Evolutionary conservation across 2,797 vertebrate species (phyloP).

Genomic region (Phrynocephalus forsythii): DNA sequence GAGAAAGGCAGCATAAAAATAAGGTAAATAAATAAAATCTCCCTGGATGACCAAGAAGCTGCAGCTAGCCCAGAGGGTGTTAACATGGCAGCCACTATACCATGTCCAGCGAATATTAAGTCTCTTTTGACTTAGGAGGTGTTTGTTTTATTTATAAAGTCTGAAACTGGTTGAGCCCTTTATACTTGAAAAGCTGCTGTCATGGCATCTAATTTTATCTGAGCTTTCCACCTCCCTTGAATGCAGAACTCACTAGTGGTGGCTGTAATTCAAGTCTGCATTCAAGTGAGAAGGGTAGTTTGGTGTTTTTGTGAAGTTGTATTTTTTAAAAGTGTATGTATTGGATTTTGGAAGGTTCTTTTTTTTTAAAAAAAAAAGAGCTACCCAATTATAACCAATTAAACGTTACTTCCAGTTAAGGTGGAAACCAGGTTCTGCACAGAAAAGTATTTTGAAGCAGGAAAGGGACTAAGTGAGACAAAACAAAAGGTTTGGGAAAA

Average conservation of each 20-base stretch:
- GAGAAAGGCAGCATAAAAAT: too few species aligned
- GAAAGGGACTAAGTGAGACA: neutral
- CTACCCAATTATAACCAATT: neutral
- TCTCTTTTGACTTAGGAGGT: neutral
- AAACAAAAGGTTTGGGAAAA: slow-evolving; percentile 18
- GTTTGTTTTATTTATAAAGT: neutral
- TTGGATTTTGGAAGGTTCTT: too few species aligned
- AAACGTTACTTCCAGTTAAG: neutral
- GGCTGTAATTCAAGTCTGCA: neutral
- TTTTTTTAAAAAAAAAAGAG: neutral
- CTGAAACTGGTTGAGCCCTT: neutral
- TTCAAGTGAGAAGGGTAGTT: neutral
- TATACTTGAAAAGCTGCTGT: neutral
- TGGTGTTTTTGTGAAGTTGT: neutral
- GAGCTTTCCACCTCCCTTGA: neutral
- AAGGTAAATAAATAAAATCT: too few species aligned
- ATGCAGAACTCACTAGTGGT: neutral
- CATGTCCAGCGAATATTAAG: neutral
- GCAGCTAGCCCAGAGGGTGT: neutral
- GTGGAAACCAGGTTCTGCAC: neutral
- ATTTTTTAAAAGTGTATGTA: too few species aligned
- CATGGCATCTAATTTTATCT: neutral
- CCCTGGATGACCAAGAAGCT: neutral
- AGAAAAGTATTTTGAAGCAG: neutral
- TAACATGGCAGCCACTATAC: neutral